Percentiles rank a stretch among this genome's conserved stretches.
phyloP scores from a whole-genome alignment of 2,888 invertebrate species.

The Xestia rhomboidea region DNA sequence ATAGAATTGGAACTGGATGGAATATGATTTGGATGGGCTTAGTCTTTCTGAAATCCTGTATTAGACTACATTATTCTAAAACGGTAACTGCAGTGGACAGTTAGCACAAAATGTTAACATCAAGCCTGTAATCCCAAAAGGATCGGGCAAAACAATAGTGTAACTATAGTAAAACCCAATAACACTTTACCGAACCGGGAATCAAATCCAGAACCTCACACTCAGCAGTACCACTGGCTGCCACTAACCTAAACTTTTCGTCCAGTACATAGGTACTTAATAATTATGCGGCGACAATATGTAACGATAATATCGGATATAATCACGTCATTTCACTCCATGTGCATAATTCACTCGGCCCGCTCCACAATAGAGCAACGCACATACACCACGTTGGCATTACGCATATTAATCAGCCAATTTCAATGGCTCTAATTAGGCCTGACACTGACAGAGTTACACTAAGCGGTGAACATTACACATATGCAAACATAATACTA shows the following conservation, averaged over 20 bases:
- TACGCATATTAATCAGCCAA: slow-evolving; percentile 89
- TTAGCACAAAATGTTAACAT: background rate
- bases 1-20: background rate
- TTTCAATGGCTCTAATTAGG: slow-evolving; percentile 89
- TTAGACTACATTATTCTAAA: background rate
- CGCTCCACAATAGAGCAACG: slow-evolving; percentile 84
- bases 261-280: slow-evolving; percentile 57
- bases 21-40: slow-evolving; percentile 9
- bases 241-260: background rate
- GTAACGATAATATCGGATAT: slow-evolving; percentile 78
- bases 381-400: slow-evolving; percentile 79
- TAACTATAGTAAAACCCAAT: background rate
- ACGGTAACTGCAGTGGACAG: background rate
- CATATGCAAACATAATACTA: slow-evolving; percentile 63
- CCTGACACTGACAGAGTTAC: slow-evolving; percentile 88
- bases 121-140: background rate
- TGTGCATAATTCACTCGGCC: slow-evolving; percentile 81
- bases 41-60: background rate
- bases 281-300: slow-evolving; percentile 67
- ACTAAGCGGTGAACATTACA: slow-evolving; percentile 81
- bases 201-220: background rate
- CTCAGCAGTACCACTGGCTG: background rate
- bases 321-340: slow-evolving; percentile 81
- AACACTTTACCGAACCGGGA: background rate
- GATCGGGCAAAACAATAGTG: background rate